Conservation (phyloP, 2,113 vertebrate species). For the Odocoileus virginianus region DNA sequence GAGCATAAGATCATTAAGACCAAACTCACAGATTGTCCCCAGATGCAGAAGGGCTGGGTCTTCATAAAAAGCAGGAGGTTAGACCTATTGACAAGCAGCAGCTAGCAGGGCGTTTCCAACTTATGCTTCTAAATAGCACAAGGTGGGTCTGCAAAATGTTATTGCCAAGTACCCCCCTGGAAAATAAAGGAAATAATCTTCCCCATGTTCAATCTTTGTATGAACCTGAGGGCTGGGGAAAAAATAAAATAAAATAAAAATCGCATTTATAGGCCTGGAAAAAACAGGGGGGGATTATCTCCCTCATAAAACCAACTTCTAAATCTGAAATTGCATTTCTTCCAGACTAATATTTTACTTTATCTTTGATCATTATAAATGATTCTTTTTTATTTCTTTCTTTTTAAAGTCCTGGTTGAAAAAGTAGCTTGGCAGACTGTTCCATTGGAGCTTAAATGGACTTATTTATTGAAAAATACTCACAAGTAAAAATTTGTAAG, state of each 20-base stretch:
- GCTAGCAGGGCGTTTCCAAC: not conserved
- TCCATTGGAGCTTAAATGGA: slow-evolving; percentile 60
- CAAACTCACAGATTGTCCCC: not conserved
- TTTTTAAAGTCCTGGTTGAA: slow-evolving; percentile 65
- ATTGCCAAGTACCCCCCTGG: not conserved
- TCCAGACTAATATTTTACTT: slow-evolving; percentile 74
- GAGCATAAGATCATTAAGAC: not conserved
- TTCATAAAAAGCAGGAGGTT: not conserved
- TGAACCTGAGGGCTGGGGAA: slow-evolving; percentile 44
- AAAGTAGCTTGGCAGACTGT: slow-evolving; percentile 69
- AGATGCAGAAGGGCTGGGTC: not conserved
- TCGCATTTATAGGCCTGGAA: slow-evolving; percentile 72
- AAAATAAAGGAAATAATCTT: slow-evolving; percentile 51
- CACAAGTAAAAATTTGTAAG: slow-evolving; percentile 71
- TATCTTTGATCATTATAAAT: slow-evolving; percentile 81
- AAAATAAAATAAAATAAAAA: slow-evolving; percentile 68
- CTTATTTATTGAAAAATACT: slow-evolving; percentile 80
- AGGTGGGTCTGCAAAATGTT: not conserved
- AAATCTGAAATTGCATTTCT: slow-evolving; percentile 73
- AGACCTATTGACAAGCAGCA: not conserved
- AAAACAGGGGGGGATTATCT: slow-evolving; percentile 73
- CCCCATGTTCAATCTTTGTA: slow-evolving; percentile 42
- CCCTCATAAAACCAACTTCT: slow-evolving; percentile 77
- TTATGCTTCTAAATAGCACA: not conserved
- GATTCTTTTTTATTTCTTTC: slow-evolving; percentile 57